Evolutionary conservation across 2,797 vertebrate species (phyloP).

Genomic region (Cyclopterus lumpus): DNA sequence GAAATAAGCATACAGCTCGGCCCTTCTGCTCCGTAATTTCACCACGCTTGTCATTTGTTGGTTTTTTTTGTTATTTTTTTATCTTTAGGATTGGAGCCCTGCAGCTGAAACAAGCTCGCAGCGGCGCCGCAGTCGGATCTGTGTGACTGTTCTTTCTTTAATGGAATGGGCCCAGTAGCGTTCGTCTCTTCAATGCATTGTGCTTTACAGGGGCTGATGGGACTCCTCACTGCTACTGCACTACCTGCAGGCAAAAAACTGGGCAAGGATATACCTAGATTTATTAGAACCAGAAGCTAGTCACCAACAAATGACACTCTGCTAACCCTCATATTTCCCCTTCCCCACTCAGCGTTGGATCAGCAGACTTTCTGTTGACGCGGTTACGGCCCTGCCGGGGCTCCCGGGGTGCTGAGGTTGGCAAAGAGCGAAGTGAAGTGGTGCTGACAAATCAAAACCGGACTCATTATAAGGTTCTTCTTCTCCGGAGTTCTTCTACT

Average conservation of each 20-base stretch:
- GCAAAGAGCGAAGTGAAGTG: neutral
- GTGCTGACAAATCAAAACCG: neutral
- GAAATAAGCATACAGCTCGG: constrained; percentile 18
- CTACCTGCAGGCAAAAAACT: too few species aligned
- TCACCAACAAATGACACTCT: neutral
- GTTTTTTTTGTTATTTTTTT: neutral
- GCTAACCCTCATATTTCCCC: neutral
- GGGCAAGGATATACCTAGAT: too few species aligned
- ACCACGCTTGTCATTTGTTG: neutral
- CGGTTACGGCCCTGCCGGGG: neutral
- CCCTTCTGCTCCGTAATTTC: constrained; percentile 7
- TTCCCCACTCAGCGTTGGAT: neutral
- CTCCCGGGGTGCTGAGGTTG: neutral
- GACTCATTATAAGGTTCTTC: neutral
- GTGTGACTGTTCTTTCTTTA: neutral
- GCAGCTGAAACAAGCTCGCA: neutral
- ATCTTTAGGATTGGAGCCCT: neutral
- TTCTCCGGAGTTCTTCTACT: neutral
- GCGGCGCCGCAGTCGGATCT: too few species aligned
- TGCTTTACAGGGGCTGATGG: neutral
- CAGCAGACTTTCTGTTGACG: neutral
- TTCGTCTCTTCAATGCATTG: neutral
- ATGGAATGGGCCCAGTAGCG: neutral
- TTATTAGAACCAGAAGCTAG: too few species aligned
- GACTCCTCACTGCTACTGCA: neutral